phyloP scores from a whole-genome alignment of 2,797 vertebrate species.

The Pantherophis vulpinus region DNA sequence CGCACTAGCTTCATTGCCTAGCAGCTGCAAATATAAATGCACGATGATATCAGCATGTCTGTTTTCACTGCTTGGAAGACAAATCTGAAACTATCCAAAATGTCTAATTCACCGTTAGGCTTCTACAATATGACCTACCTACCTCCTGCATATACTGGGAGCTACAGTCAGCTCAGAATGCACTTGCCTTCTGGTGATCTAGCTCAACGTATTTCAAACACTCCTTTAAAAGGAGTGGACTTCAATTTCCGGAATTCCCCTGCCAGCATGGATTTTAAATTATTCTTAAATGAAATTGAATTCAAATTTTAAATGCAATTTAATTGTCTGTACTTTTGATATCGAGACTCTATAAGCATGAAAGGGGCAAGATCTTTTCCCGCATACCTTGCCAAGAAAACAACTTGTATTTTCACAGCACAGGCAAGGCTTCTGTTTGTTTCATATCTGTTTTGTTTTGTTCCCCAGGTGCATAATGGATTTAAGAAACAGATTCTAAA shows the following conservation, averaged over 20 bases:
- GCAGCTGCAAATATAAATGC: not conserved
- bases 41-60: not conserved
- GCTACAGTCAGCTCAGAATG: not conserved
- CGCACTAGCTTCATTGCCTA: not conserved
- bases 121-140: not conserved
- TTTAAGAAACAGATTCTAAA: not conserved
- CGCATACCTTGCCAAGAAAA: not conserved
- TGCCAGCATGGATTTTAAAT: not conserved
- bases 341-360: not conserved
- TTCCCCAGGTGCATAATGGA: not conserved
- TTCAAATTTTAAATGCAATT: not conserved
- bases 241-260: not conserved
- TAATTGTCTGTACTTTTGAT: not conserved
- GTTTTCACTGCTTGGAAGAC: not conserved
- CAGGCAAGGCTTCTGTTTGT: not conserved
- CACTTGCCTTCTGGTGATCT: not conserved
- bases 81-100: not conserved
- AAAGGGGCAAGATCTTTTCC: not conserved
- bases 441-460: not conserved
- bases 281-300: not conserved
- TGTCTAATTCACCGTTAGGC: not conserved
- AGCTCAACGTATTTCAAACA: not conserved
- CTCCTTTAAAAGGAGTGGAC: not conserved
- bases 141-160: not conserved
- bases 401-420: not conserved